Conservation (phyloP, 2,888 invertebrate species). For the Pterostichus madidus region DNA sequence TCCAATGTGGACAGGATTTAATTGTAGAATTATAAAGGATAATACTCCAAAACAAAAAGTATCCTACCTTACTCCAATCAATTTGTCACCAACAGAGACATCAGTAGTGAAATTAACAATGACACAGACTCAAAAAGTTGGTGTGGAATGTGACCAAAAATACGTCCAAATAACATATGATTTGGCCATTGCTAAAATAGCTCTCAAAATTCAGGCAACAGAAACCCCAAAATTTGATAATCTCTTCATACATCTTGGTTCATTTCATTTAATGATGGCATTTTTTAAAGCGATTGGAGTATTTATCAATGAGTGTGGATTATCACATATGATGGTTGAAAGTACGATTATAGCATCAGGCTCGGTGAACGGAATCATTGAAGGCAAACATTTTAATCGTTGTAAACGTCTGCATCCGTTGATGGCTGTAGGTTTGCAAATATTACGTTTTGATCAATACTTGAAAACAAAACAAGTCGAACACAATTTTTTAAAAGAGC, state of each 20-base stretch:
- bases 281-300: constrained; percentile 71
- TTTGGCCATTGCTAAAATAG: constrained; percentile 61
- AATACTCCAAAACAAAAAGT: constrained; percentile 67
- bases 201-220: background rate
- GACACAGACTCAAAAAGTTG: constrained; percentile 68
- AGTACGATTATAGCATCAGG: constrained; percentile 70
- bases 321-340: constrained; percentile 69
- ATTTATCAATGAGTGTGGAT: constrained; percentile 69
- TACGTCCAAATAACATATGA: constrained; percentile 70
- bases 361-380: constrained; percentile 69
- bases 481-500: no score
- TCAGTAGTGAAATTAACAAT: constrained; percentile 71
- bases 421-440: constrained; percentile 66
- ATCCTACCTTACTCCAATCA: constrained; percentile 70
- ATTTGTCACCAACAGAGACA: constrained; percentile 67
- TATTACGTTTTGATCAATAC: constrained; percentile 67
- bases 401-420: constrained; percentile 69
- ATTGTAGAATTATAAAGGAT: constrained; percentile 61
- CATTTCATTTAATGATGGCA: constrained; percentile 71
- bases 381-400: constrained; percentile 68
- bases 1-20: constrained; percentile 68
- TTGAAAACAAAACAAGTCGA: background rate
- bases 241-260: constrained; percentile 70
- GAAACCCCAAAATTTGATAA: constrained; percentile 55
- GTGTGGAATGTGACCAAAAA: constrained; percentile 63